Conservation (phyloP, 2,113 vertebrate genomes). For the Nymphicus hollandicus region DNA sequence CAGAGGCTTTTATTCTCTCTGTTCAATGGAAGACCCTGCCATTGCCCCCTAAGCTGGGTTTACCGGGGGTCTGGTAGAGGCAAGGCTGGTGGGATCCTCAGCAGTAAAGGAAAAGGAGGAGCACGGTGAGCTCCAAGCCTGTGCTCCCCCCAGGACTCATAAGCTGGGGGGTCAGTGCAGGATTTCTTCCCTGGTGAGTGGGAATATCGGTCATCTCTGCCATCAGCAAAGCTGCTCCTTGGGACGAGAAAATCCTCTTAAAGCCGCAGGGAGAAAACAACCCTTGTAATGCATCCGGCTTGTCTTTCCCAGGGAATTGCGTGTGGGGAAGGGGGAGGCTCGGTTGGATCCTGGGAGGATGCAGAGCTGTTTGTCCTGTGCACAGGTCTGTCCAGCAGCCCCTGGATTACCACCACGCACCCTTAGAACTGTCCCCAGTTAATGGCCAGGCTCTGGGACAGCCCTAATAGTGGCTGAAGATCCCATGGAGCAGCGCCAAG, state of each 20-base stretch:
- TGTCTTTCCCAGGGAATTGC: fast-evolving
- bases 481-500: fast-evolving
- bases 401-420: no score
- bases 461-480: fast-evolving
- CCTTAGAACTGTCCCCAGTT: background rate
- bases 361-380: background rate
- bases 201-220: background rate
- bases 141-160: no score
- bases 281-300: background rate
- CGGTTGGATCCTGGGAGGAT: fast-evolving
- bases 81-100: background rate
- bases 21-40: fast-evolving
- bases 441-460: fast-evolving
- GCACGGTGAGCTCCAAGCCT: background rate
- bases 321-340: background rate
- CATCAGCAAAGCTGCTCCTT: background rate
- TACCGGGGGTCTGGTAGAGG: background rate
- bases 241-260: background rate
- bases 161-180: fast-evolving
- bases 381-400: background rate
- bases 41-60: background rate
- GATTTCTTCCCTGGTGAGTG: background rate
- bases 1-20: fast-evolving
- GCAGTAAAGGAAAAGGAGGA: background rate
- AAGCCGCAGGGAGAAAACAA: background rate